Evolutionary conservation across 2,888 invertebrate species (phyloP), one percentile per base, ranked within the genome.

Genomic region (Zaprionus bogoriensis): DNA sequence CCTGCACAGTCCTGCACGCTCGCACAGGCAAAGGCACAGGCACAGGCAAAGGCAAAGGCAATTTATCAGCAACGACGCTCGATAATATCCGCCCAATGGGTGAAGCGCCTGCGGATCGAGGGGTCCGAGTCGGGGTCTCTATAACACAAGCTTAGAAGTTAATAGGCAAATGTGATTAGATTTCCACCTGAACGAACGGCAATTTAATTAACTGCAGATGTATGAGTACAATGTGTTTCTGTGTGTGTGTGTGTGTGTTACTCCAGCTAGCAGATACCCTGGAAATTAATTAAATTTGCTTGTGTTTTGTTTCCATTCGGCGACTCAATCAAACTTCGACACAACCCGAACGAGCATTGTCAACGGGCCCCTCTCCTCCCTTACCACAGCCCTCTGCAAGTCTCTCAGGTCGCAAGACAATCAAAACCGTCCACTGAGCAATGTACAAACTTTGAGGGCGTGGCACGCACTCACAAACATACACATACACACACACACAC

Each of bases 321-420:
- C 30, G 42, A 12, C 32, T 30, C 28, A 23, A 32, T 22, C 10
- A 10, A 45, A 52, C 14, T 54, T 27, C 25, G 47, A 22, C 25
- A 30, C 28, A 38, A 19, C 7, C 19, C 60, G 64, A 65, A 64
- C 67, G 48, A 72, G 68, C 25, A 65, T 73, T 28, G 54, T 32
- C 48, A 55, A n/a, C n/a, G n/a, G n/a, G n/a, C n/a, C n/a, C n/a
- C n/a, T n/a, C n/a, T n/a, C n/a, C n/a, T n/a, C n/a, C n/a, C n/a
- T n/a, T n/a, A n/a, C 32, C 32, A 14, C 14, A 36, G 32, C 12
- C 32, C 7, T 27, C 27, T 36, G 28, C 51, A n/a, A n/a, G n/a
- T n/a, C n/a, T n/a, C n/a, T n/a, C 67, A 55, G 73, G 70, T 68
- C 80, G 45, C 85, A 76, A 84, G 84, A 74, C 85, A 81, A 81